Evolutionary conservation across 2,797 vertebrate species (phyloP).

Genomic region (Scarus forsteni): DNA sequence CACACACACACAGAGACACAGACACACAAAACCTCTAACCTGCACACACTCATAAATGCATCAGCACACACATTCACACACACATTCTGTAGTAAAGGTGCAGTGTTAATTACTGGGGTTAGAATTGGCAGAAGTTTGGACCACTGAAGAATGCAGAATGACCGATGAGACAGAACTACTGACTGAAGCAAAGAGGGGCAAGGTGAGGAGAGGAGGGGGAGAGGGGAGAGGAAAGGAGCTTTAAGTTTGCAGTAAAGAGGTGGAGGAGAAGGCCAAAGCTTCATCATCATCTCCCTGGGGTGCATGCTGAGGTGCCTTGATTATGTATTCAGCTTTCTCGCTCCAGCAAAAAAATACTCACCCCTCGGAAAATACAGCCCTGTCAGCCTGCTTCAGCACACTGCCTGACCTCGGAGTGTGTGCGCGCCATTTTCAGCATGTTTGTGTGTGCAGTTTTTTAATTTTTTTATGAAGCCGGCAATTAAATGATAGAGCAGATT

Average conservation of each 20-base stretch:
- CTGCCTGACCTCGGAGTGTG: constrained; percentile 56
- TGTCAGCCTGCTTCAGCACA: constrained; percentile 72
- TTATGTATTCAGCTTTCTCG: constrained; percentile 69
- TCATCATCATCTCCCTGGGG: constrained; percentile 73
- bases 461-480: constrained; percentile 26
- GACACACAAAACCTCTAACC: neutral
- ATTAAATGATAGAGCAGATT: constrained; percentile 4
- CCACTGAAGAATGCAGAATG: constrained; percentile 19
- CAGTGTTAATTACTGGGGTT: constrained; percentile 22
- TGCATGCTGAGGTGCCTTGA: constrained; percentile 53
- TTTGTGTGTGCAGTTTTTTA: neutral
- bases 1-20: constrained; percentile 13
- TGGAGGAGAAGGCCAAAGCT: constrained; percentile 64
- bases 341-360: constrained; percentile 55
- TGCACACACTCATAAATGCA: neutral
- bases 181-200: constrained; percentile 29
- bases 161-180: constrained; percentile 36
- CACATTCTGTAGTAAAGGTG: neutral
- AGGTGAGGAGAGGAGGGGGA: constrained; percentile 7
- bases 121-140: constrained; percentile 23
- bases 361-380: constrained; percentile 68
- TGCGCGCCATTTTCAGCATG: constrained; percentile 8
- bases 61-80: neutral
- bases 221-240: neutral
- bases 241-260: constrained; percentile 42